Conservation (phyloP, 37 sponge, comb jelly and placozoan genomes). For the Lycopodina hypogea region DNA sequence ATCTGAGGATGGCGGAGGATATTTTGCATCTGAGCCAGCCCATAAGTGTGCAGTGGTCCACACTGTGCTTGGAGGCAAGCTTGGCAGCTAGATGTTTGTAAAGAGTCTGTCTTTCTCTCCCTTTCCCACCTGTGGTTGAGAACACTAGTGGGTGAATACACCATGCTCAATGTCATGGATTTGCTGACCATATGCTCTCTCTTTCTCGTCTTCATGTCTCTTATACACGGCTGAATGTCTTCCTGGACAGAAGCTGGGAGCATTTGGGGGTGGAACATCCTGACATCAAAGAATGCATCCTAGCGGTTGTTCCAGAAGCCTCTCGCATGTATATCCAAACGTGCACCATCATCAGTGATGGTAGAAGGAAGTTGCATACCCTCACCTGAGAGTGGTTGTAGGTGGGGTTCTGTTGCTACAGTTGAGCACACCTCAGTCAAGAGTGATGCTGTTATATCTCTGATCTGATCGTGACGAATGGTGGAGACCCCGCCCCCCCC, state of each 20-base stretch:
- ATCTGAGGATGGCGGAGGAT: conserved; percentile 6
- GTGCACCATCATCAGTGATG: conserved; percentile 23
- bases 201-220: conserved; percentile 25
- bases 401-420: conserved; percentile 31
- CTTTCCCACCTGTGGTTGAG: conserved; percentile 34
- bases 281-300: conserved; percentile 45
- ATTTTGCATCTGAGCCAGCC: conserved; percentile 37
- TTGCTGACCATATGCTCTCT: conserved; percentile 7
- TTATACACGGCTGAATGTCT: conserved; percentile 12
- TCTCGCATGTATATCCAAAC: conserved; percentile 26
- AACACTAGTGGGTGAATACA: conserved; percentile 41
- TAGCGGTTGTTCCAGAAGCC: conserved; percentile 28
- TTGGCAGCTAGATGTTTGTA: conserved; percentile 29
- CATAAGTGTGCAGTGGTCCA: conserved; percentile 15
- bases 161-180: conserved; percentile 33
- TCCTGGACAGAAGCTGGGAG: conserved; percentile 24
- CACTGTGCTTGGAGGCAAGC: conserved; percentile 17
- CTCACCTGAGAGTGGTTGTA: conserved; percentile 34
- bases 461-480: conserved; percentile 34
- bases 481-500: conserved; percentile 33
- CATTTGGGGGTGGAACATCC: conserved; percentile 43
- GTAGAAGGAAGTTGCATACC: background rate
- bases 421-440: conserved; percentile 43
- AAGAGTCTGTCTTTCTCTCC: conserved; percentile 11
- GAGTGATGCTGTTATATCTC: conserved; percentile 37